Conservation (phyloP, 23 tunicate species). For the Ascidia mentula region DNA sequence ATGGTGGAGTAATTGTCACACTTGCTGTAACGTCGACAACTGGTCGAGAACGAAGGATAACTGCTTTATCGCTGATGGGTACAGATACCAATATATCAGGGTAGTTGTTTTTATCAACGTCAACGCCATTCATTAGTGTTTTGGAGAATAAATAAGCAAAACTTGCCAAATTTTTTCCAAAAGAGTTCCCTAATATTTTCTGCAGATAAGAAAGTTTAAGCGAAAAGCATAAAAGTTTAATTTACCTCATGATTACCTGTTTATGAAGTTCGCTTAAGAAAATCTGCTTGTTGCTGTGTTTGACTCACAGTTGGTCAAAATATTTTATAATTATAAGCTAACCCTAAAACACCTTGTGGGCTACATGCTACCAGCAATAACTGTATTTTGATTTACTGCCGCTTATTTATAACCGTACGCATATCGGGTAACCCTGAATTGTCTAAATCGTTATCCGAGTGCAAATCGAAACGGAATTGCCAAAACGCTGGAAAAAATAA, state of each 20-base stretch:
- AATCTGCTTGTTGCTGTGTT: too few relatives aligned
- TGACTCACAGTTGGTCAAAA: too few relatives aligned
- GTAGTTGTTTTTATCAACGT: conserved; percentile 23
- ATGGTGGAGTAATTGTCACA: neutral
- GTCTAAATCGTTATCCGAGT: neutral
- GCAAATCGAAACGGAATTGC: neutral
- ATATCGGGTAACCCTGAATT: neutral
- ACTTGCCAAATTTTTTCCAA: neutral
- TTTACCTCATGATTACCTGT: too few relatives aligned
- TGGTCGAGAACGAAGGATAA: conserved; percentile 21
- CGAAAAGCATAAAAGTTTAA: too few relatives aligned
- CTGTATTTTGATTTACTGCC: too few relatives aligned
- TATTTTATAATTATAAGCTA: too few relatives aligned
- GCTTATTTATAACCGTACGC: too few relatives aligned
- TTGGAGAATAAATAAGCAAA: neutral
- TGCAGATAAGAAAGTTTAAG: too few relatives aligned
- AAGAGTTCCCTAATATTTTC: conserved; percentile 1
- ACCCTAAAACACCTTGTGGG: too few relatives aligned
- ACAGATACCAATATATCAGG: conserved; percentile 23
- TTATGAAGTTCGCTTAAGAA: too few relatives aligned
- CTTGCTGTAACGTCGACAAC: conserved; percentile 8
- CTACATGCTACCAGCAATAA: too few relatives aligned
- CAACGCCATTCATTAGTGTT: neutral
- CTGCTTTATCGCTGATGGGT: conserved; percentile 23
- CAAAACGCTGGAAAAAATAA: too few relatives aligned